These are phyloP conservation scores for Tragelaphus oryx DNA, from an alignment of 2,797 vertebrate species.

Conservation along the genomic window DNA sequence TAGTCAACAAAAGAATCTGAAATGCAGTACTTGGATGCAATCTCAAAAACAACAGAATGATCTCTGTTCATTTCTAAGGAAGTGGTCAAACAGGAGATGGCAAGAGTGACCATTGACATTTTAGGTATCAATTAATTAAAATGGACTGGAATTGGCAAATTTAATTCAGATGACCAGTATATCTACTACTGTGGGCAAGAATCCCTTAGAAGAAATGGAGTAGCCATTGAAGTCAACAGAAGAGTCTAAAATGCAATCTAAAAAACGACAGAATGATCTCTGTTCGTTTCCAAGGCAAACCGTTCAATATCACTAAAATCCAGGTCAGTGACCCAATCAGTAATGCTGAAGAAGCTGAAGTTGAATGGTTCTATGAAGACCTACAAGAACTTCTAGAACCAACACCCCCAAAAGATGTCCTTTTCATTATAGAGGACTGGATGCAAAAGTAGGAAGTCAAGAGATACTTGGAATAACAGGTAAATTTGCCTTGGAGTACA, in stretches of 20 bases:
- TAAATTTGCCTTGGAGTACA: background rate
- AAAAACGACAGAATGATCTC: background rate
- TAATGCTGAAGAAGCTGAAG: background rate
- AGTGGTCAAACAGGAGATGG: background rate
- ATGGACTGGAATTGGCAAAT: background rate
- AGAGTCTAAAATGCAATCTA: background rate
- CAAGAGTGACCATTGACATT: background rate
- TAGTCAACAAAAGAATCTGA: background rate
- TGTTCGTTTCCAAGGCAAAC: background rate
- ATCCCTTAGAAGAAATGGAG: background rate
- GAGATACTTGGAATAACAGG: background rate
- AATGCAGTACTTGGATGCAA: background rate
- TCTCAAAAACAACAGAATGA: background rate
- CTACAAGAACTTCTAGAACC: background rate
- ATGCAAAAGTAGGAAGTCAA: background rate
- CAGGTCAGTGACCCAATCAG: background rate
- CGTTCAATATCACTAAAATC: background rate
- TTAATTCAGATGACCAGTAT: background rate
- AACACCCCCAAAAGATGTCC: background rate
- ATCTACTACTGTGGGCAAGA: background rate
- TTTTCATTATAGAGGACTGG: background rate
- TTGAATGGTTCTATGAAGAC: background rate
- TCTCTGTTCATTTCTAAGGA: background rate
- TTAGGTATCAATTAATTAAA: background rate
- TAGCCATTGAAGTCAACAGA: background rate